Conservation (phyloP, 1,140 invertebrate genomes). For the Drosophila ercepeae region DNA sequence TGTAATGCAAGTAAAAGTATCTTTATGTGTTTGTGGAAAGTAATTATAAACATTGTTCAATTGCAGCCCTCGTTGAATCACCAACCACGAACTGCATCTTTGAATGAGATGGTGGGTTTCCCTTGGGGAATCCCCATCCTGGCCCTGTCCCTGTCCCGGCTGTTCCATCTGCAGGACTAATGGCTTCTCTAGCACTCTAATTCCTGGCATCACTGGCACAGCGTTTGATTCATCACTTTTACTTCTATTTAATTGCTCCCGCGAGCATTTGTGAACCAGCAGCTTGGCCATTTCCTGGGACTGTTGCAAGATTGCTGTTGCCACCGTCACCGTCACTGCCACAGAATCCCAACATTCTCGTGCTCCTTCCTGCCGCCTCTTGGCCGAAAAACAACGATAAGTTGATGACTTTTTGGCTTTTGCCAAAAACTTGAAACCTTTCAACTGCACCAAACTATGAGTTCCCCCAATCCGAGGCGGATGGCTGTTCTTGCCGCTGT, state of each 20-base stretch:
- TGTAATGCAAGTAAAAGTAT: neutral
- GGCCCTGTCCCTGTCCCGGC: slow-evolving; percentile 9
- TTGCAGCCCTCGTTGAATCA: no score
- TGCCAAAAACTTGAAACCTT: slow-evolving; percentile 49
- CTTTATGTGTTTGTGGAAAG: no score
- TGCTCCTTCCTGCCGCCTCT: neutral
- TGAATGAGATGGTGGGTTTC: neutral
- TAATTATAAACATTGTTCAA: no score
- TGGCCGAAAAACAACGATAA: slow-evolving; percentile 38
- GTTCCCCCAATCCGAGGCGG: neutral
- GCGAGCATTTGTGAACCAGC: slow-evolving; percentile 16
- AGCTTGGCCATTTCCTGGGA: slow-evolving; percentile 6
- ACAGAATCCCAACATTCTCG: neutral
- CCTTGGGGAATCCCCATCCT: slow-evolving; percentile 7
- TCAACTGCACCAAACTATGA: slow-evolving; percentile 28
- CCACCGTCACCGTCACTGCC: neutral
- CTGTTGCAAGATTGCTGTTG: slow-evolving; percentile 16
- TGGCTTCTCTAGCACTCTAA: slow-evolving; percentile 13
- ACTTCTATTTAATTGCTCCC: slow-evolving; percentile 49
- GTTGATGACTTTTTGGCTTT: slow-evolving; percentile 55
- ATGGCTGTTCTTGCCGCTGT: slow-evolving; percentile 13
- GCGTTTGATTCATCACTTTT: slow-evolving; percentile 53
- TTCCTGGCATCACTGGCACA: neutral
- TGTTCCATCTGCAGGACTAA: slow-evolving; percentile 14
- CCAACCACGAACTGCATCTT: neutral